These are phyloP conservation scores for Piprites chloris DNA, from an alignment of 2,113 vertebrate species.

Conservation along the genomic window DNA sequence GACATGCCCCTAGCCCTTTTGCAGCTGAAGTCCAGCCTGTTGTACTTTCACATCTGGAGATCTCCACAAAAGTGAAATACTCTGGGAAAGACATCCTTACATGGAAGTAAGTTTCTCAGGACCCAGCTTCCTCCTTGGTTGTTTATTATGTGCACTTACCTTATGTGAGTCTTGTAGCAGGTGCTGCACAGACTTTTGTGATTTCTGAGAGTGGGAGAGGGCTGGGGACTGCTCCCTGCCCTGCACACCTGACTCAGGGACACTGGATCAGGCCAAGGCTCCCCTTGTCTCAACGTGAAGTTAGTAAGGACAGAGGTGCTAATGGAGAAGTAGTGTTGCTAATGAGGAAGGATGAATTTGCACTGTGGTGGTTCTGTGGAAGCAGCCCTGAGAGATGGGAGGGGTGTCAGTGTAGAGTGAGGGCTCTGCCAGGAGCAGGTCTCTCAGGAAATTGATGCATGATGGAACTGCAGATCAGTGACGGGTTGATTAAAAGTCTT, in stretches of 20 bases:
- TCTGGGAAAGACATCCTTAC: neutral
- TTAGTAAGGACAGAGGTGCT: neutral
- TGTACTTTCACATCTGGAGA: neutral
- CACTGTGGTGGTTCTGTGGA: neutral
- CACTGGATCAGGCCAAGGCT: neutral
- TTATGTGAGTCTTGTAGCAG: neutral
- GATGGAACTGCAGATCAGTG: rapidly evolving
- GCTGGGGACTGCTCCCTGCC: neutral
- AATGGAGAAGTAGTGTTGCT: neutral
- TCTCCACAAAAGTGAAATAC: neutral
- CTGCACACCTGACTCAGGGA: neutral
- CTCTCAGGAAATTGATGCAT: neutral
- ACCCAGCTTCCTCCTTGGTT: neutral
- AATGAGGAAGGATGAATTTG: neutral
- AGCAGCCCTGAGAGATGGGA: neutral
- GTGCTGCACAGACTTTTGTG: neutral
- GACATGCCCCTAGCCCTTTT: neutral
- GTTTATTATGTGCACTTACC: neutral
- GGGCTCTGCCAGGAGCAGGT: neutral
- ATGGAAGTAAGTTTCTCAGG: neutral
- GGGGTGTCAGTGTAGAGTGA: neutral
- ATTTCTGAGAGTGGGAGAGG: neutral
- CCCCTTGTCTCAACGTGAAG: neutral
- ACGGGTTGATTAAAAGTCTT: neutral
- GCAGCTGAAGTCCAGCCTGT: neutral